These are phyloP conservation scores for Corella eumyota DNA, from an alignment of 23 tunicate genomes.

Conservation along the genomic window DNA sequence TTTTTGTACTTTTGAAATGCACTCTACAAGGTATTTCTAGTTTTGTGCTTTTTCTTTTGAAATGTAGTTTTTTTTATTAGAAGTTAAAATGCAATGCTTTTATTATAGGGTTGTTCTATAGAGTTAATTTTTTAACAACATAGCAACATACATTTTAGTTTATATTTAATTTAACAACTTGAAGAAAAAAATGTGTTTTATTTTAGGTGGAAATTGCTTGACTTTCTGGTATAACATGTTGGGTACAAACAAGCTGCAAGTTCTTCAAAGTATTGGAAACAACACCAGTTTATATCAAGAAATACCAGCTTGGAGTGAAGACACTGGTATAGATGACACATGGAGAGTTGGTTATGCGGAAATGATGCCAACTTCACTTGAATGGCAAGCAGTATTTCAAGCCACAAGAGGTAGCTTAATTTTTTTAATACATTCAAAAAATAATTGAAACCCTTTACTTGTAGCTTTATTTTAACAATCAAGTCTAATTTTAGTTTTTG, in stretches of 20 bases:
- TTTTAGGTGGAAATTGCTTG: constrained; percentile 71
- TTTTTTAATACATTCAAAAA: neutral
- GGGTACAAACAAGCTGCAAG: constrained; percentile 28
- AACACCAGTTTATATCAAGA: constrained; percentile 7
- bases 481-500: no score
- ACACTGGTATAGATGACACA: constrained; percentile 10
- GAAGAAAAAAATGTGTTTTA: neutral
- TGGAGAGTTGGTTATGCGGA: constrained; percentile 79
- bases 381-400: constrained; percentile 67
- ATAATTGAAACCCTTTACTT: no score
- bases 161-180: neutral
- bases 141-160: no score
- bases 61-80: neutral
- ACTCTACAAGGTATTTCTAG: no score
- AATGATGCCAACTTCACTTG: constrained; percentile 46
- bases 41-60: neutral
- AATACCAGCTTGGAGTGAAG: constrained; percentile 9
- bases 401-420: constrained; percentile 36
- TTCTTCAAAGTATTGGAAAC: constrained; percentile 50
- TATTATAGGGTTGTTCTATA: neutral
- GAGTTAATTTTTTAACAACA: neutral
- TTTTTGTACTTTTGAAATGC: no score
- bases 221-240: constrained; percentile 55
- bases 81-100: neutral
- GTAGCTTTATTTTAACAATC: no score